phyloP scores from a whole-genome alignment of 2,113 vertebrate genomes.

The Oreochromis aureus region DNA sequence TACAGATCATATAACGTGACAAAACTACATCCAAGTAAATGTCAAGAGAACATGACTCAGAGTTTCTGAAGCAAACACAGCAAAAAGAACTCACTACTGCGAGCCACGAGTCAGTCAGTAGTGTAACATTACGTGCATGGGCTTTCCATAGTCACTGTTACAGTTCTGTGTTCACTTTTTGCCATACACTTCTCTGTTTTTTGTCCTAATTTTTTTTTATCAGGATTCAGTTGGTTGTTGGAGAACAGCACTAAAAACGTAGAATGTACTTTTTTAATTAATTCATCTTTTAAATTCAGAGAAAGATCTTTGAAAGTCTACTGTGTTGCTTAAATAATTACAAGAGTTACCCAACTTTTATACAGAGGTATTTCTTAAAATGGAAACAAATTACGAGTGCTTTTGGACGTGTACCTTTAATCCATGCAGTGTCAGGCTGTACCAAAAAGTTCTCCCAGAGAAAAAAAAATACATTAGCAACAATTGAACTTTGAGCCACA shows the following conservation, averaged over 20 bases:
- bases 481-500: background rate
- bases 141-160: background rate
- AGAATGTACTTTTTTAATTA: background rate
- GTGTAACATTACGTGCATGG: background rate
- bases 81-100: background rate
- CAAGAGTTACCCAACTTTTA: background rate
- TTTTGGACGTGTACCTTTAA: background rate
- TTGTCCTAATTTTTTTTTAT: background rate
- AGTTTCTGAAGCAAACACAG: background rate
- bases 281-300: background rate
- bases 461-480: conserved; percentile 23
- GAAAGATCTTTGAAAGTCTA: background rate
- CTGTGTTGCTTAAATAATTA: background rate
- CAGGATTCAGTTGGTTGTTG: background rate
- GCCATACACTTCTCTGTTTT: background rate
- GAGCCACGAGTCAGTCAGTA: background rate
- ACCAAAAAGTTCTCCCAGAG: background rate
- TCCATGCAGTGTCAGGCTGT: background rate
- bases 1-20: background rate
- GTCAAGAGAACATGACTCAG: background rate
- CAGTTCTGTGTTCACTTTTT: background rate
- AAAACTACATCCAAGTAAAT: background rate
- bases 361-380: background rate
- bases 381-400: background rate
- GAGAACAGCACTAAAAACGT: background rate